Evolutionary conservation across 2,797 vertebrate species (phyloP).

Genomic region (Sylvia borin): DNA sequence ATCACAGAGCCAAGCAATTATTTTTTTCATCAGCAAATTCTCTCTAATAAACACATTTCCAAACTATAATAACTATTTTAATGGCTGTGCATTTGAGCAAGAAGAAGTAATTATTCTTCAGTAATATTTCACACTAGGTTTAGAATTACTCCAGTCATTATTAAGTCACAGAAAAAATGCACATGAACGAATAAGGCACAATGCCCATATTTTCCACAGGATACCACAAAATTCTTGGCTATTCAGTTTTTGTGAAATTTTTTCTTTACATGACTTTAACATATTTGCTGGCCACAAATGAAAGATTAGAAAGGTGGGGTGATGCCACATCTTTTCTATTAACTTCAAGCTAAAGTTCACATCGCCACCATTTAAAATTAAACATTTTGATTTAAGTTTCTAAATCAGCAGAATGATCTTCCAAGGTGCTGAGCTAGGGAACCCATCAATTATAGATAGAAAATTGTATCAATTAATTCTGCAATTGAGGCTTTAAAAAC

Average conservation of each 20-base stretch:
- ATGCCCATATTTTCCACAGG: not conserved
- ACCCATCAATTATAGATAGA: not conserved
- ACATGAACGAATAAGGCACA: not conserved
- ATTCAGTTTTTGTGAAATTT: not conserved
- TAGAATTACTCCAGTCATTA: not conserved
- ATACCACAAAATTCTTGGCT: not conserved
- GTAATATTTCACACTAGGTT: constrained; percentile 22
- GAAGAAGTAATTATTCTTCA: constrained; percentile 40
- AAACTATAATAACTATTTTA: constrained; percentile 30
- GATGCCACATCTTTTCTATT: not conserved
- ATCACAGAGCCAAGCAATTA: not conserved
- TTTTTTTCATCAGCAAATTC: not conserved
- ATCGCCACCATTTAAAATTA: not conserved
- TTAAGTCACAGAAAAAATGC: not conserved
- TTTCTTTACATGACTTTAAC: not conserved
- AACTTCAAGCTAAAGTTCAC: not conserved
- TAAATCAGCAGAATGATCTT: not conserved
- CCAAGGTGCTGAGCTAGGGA: not conserved
- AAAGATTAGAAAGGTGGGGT: not conserved
- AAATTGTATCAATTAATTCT: not conserved
- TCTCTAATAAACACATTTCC: constrained; percentile 39
- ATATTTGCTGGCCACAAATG: not conserved
- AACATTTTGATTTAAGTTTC: not conserved
- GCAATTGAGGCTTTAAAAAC: not conserved
- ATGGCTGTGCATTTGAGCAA: constrained; percentile 21